Conservation (phyloP, 2,888 invertebrate species). For the Apotomis turbidana region DNA sequence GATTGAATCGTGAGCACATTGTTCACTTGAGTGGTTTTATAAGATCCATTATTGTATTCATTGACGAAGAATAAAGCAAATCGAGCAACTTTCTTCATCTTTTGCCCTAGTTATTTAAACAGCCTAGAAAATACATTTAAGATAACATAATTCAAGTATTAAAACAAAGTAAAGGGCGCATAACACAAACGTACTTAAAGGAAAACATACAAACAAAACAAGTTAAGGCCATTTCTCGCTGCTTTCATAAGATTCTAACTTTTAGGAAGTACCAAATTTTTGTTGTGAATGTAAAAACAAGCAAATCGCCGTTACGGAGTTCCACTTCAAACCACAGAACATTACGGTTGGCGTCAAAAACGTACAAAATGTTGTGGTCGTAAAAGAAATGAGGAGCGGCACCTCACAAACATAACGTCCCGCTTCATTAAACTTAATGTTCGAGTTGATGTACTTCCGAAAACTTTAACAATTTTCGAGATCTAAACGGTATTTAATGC, state of each 20-base stretch:
- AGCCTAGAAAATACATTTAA: background rate
- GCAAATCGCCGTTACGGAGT: conserved; percentile 8
- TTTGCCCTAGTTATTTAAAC: no score
- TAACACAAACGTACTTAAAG: conserved; percentile 12
- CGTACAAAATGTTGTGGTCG: conserved; percentile 11
- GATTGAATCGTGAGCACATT: no score
- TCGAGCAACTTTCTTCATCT: no score
- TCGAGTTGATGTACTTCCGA: background rate
- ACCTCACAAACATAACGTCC: conserved; percentile 7
- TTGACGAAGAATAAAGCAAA: no score
- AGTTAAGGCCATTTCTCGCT: conserved; percentile 11
- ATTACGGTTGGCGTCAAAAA: conserved; percentile 9
- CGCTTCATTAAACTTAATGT: background rate
- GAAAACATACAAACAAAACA: conserved; percentile 19
- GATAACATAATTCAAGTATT: background rate
- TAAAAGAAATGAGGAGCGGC: conserved; percentile 2
- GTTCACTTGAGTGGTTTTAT: no score
- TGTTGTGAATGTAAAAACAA: conserved; percentile 27
- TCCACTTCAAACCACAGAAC: conserved; percentile 10
- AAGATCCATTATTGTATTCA: no score
- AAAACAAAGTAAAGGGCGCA: conserved; percentile 4
- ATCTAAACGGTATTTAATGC: background rate
- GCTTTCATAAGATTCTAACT: background rate
- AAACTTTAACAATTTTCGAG: background rate
- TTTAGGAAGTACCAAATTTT: background rate